A percentile compares a stretch with the other conserved stretches of the same genome.
These are phyloP conservation scores for Sarcophaga bullata DNA, from an alignment of 1,140 invertebrate genomes.

Conservation along the genomic window DNA sequence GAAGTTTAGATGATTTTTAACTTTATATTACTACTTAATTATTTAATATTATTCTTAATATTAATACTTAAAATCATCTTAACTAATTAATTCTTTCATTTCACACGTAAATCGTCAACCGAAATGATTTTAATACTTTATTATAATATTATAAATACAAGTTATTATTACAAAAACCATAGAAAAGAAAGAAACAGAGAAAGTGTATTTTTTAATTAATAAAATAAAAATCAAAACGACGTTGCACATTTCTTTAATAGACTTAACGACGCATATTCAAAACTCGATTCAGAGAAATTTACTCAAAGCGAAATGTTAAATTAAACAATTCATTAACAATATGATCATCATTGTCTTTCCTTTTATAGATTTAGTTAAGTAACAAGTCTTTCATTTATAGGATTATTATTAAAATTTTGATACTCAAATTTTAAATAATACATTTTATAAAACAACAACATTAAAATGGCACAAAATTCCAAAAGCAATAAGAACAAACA, in stretches of 20 bases:
- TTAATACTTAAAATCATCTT: too few species aligned
- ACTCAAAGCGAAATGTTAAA: background rate
- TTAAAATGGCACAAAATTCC: conserved; percentile 60
- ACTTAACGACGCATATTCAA: background rate
- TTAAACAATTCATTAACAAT: background rate
- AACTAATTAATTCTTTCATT: too few species aligned
- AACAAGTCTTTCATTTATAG: conserved; percentile 22
- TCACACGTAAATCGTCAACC: too few species aligned
- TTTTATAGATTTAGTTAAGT: conserved; percentile 24
- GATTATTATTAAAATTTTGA: conserved; percentile 16
- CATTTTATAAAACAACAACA: background rate
- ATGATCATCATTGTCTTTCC: background rate
- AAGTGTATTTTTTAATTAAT: too few species aligned
- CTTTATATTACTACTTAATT: too few species aligned
- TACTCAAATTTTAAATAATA: conserved; percentile 31
- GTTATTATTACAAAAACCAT: too few species aligned
- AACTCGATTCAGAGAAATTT: background rate
- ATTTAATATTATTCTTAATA: too few species aligned
- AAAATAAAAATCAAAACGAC: background rate
- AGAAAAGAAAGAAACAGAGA: too few species aligned
- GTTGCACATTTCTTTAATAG: background rate
- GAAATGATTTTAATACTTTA: too few species aligned
- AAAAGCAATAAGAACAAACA: conserved; percentile 64
- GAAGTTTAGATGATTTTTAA: too few species aligned
- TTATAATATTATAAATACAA: too few species aligned